Conservation (phyloP, 1,140 invertebrate genomes). For the Philopotamus ludificatus region DNA sequence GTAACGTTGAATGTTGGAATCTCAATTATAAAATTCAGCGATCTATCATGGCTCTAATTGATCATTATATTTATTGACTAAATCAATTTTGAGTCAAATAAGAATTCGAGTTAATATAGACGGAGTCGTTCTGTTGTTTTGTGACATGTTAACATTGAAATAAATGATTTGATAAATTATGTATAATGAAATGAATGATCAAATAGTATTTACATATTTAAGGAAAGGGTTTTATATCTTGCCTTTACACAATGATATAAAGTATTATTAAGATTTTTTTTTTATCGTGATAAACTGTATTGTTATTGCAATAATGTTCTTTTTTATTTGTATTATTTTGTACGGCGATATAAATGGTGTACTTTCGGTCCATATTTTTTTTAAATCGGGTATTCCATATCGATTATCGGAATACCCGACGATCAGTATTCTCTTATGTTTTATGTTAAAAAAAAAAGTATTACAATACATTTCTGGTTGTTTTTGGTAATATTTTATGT, state of each 20-base stretch:
- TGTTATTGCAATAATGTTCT: slow-evolving; percentile 22
- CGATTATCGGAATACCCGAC: too few species aligned
- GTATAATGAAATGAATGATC: not conserved
- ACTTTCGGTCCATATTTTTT: too few species aligned
- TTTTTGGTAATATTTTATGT: not conserved
- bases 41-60: not conserved
- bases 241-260: slow-evolving; percentile 42
- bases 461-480: slow-evolving; percentile 1
- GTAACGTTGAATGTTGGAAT: not conserved
- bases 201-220: slow-evolving; percentile 11
- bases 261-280: slow-evolving; percentile 34
- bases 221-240: slow-evolving; percentile 38
- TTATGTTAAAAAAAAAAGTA: not conserved
- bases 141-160: not conserved
- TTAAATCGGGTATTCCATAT: too few species aligned
- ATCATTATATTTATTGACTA: not conserved
- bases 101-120: not conserved
- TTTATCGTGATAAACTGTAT: slow-evolving; percentile 38
- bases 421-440: slow-evolving; percentile 4
- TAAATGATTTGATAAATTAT: slow-evolving; percentile 2
- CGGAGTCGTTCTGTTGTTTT: not conserved
- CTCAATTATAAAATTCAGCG: not conserved
- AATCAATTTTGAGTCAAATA: not conserved
- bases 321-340: not conserved
- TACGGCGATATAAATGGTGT: not conserved